These are phyloP conservation scores for Acanthosepion pharaonis DNA, from an alignment of 2,888 invertebrate species.

Conservation along the genomic window DNA sequence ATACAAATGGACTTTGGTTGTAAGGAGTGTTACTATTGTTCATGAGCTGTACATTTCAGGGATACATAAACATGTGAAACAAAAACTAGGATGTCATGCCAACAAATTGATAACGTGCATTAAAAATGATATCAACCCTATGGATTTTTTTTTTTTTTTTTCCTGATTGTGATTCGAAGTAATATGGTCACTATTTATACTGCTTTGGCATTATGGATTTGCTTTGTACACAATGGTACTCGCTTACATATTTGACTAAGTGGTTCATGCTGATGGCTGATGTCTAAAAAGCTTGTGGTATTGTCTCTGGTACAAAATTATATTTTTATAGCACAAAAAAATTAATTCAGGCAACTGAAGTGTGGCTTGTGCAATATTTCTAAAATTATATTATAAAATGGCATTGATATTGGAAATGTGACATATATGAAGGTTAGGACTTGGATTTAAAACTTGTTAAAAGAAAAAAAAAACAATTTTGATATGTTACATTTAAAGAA, in stretches of 20 bases:
- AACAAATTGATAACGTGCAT: neutral
- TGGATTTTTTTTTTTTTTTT: neutral
- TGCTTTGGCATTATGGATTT: neutral
- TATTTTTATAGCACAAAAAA: neutral
- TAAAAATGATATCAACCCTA: neutral
- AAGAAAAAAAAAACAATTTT: neutral
- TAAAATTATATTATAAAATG: neutral
- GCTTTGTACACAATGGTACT: neutral
- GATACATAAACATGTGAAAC: neutral
- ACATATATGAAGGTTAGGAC: neutral
- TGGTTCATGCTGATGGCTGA: neutral
- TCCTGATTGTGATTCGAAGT: neutral
- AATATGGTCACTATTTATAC: neutral
- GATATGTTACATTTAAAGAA: neutral
- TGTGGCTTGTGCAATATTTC: neutral
- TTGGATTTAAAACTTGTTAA: neutral
- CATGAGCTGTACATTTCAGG: neutral
- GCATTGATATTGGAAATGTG: neutral
- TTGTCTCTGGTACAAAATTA: neutral
- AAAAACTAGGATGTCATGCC: constrained; percentile 14
- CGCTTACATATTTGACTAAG: neutral
- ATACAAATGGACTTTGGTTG: constrained; percentile 6
- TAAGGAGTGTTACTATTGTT: constrained; percentile 23
- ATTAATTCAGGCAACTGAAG: neutral
- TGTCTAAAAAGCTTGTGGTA: neutral